Conservation (phyloP, 2,113 vertebrate species). For the Crotophaga sulcirostris region DNA sequence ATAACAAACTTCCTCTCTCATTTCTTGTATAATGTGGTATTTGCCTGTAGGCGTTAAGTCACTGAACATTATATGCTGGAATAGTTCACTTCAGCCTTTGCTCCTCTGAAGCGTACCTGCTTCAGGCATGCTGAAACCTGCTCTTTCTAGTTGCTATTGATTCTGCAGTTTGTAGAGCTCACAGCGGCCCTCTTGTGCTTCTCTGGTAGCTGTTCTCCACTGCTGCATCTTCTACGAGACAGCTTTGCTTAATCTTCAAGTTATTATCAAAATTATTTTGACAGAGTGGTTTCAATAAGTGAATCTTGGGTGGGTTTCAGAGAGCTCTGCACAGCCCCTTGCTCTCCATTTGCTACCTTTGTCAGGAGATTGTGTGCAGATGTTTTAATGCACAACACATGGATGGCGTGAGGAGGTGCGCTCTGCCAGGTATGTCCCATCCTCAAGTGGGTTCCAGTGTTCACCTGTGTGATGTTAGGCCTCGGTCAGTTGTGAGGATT, state of each 20-base stretch:
- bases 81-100: not conserved
- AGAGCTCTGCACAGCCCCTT: not conserved
- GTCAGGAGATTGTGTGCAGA: not conserved
- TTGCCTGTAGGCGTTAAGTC: conserved; percentile 7
- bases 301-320: not conserved
- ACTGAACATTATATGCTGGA: not conserved
- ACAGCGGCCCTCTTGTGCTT: rapidly evolving
- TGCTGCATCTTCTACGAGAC: not conserved
- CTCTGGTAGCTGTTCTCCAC: not conserved
- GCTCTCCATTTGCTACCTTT: not conserved
- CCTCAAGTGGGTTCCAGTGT: not conserved
- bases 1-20: not conserved
- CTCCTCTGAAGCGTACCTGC: not conserved
- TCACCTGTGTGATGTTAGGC: rapidly evolving
- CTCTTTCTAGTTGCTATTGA: not conserved
- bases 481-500: not conserved
- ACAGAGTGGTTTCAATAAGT: not conserved
- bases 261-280: not conserved
- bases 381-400: not conserved
- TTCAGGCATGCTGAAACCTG: not conserved
- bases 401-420: not conserved
- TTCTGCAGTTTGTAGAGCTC: not conserved
- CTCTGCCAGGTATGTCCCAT: not conserved
- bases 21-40: not conserved
- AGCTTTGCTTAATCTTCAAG: not conserved